Conservation (phyloP, 2,888 invertebrate species). For the Idaea straminata region DNA sequence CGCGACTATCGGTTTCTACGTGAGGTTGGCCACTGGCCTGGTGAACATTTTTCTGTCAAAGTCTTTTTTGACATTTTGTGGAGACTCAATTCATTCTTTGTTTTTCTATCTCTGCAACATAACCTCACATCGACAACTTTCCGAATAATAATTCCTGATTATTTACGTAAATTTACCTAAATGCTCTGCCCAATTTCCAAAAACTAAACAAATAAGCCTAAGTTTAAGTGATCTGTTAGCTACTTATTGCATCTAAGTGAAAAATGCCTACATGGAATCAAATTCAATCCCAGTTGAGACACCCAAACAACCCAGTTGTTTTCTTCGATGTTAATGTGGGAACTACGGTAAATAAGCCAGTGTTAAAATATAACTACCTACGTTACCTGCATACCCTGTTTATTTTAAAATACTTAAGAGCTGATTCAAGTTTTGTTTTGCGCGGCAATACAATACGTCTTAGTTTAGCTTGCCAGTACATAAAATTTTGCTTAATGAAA, state of each 20-base stretch:
- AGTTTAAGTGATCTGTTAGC: background rate
- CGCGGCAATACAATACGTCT: too few species aligned
- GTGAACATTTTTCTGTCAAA: too few species aligned
- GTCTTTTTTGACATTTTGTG: too few species aligned
- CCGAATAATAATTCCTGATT: background rate
- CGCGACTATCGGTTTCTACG: background rate
- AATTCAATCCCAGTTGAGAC: constrained; percentile 92
- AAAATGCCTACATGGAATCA: constrained; percentile 97
- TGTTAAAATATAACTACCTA: background rate
- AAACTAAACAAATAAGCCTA: background rate
- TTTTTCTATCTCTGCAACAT: too few species aligned
- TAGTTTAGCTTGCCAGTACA: too few species aligned
- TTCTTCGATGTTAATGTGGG: constrained; percentile 99
- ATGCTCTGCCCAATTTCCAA: background rate
- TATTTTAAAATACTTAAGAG: background rate
- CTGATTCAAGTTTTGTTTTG: too few species aligned
- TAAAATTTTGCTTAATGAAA: too few species aligned
- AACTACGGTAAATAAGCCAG: constrained; percentile 85
- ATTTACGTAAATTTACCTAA: background rate
- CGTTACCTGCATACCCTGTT: background rate
- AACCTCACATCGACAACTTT: too few species aligned
- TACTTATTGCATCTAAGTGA: background rate
- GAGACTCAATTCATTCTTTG: too few species aligned
- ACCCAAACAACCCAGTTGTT: constrained; percentile 98
- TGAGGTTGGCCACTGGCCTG: too few species aligned